These are phyloP conservation scores for Gerosis bhagava DNA, from an alignment of 2,888 invertebrate genomes.

Conservation along the genomic window DNA sequence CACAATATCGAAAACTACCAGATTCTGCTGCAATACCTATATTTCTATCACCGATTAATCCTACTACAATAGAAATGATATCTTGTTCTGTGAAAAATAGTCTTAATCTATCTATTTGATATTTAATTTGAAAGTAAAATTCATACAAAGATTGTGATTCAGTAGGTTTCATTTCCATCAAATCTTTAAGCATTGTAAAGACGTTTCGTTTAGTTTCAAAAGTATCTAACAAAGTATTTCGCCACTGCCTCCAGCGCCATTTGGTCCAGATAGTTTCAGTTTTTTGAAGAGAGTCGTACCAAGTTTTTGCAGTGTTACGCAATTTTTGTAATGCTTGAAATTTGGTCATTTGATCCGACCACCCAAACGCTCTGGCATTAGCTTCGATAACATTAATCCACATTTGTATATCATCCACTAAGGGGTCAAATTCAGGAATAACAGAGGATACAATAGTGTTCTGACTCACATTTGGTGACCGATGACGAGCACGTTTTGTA, in stretches of 20 bases:
- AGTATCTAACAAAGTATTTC: conserved; percentile 33
- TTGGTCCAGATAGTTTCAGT: conserved; percentile 37
- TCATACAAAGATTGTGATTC: conserved; percentile 34
- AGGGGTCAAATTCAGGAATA: conserved; percentile 34
- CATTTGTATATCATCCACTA: conserved; percentile 30
- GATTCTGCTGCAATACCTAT: conserved; percentile 1
- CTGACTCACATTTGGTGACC: no score
- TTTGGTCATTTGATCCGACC: conserved; percentile 34
- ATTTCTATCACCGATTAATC: conserved; percentile 33
- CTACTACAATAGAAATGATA: conserved; percentile 36
- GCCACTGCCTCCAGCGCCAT: conserved; percentile 39
- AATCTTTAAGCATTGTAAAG: conserved; percentile 29
- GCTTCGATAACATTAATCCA: conserved; percentile 39
- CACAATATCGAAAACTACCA: conserved; percentile 1
- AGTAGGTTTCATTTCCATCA: conserved; percentile 26
- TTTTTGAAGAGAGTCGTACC: conserved; percentile 35
- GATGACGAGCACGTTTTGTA: no score
- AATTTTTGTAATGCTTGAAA: conserved; percentile 38
- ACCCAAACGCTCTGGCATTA: conserved; percentile 35
- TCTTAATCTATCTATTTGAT: conserved; percentile 32
- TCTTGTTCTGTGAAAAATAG: conserved; percentile 34
- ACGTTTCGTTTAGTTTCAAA: conserved; percentile 35
- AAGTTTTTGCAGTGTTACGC: conserved; percentile 37
- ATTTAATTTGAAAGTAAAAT: conserved; percentile 35
- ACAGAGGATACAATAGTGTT: conserved; percentile 28